Evolutionary conservation across 2,888 invertebrate species (phyloP).

Genomic region (Shargacucullia verbasci): DNA sequence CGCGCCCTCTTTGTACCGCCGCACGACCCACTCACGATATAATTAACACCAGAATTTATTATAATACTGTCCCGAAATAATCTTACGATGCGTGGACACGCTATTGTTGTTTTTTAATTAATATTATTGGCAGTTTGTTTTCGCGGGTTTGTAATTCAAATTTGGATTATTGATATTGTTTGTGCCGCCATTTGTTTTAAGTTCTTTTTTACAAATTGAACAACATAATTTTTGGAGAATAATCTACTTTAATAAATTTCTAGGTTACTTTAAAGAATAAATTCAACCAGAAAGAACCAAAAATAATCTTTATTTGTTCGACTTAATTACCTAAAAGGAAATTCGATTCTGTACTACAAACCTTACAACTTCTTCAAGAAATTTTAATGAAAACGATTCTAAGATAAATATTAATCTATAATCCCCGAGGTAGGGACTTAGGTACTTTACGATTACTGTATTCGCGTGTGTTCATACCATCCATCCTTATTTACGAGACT

Average conservation of each 20-base stretch:
- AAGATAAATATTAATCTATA: too few species aligned
- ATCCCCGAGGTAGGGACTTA: too few species aligned
- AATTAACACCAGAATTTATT: constrained; percentile 86
- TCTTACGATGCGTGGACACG: constrained; percentile 73
- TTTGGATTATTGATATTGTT: constrained; percentile 43
- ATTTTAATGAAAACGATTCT: too few species aligned
- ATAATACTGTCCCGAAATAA: constrained; percentile 69
- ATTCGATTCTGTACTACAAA: too few species aligned
- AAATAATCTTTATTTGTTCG: too few species aligned
- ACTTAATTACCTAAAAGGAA: too few species aligned
- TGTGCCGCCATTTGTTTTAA: constrained; percentile 21
- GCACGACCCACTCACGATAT: constrained; percentile 75
- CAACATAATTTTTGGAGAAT: background rate
- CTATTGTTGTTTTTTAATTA: constrained; percentile 70
- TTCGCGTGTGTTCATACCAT: too few species aligned
- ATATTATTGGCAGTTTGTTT: constrained; percentile 57
- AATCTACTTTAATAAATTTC: background rate
- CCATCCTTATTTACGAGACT: too few species aligned
- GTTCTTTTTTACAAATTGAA: background rate
- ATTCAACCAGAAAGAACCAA: too few species aligned
- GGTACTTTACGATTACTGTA: too few species aligned
- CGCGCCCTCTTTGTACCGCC: constrained; percentile 66
- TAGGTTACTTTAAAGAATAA: too few species aligned
- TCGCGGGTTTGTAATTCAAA: constrained; percentile 47
- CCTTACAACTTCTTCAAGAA: too few species aligned